Conservation (phyloP, 2,113 vertebrate genomes). For the Ciconia boyciana region DNA sequence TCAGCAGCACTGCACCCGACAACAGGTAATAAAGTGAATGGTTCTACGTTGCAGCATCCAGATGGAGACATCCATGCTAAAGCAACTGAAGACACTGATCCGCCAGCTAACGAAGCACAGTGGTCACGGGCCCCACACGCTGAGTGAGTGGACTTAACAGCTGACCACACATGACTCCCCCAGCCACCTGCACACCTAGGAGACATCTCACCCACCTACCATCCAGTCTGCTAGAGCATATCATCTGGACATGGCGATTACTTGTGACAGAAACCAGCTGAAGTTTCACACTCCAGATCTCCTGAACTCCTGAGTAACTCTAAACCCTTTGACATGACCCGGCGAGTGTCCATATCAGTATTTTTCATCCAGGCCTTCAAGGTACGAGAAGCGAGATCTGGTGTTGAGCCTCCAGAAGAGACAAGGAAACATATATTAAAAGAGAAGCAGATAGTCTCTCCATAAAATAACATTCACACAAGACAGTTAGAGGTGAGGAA, state of each 20-base stretch:
- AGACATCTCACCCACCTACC: background rate
- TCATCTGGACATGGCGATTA: background rate
- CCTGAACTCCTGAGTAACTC: background rate
- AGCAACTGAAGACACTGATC: background rate
- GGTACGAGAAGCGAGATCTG: background rate
- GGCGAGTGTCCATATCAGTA: rapidly evolving
- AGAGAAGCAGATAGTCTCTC: constrained; percentile 37
- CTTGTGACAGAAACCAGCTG: background rate
- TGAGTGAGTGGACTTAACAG: background rate
- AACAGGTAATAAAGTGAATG: background rate
- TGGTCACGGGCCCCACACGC: background rate
- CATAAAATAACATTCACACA: constrained; percentile 28
- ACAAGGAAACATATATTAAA: background rate
- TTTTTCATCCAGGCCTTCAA: background rate
- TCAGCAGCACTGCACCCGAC: background rate
- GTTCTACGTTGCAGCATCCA: background rate
- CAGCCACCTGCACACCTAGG: background rate
- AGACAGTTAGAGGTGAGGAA: constrained; percentile 42
- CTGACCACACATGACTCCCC: background rate
- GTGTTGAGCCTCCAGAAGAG: constrained; percentile 40
- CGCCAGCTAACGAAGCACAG: background rate
- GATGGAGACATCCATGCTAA: background rate
- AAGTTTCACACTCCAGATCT: background rate
- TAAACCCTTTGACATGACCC: background rate
- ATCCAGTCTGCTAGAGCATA: background rate